phyloP scores from a whole-genome alignment of 1,140 invertebrate genomes.

The Sinonovacula constricta region DNA sequence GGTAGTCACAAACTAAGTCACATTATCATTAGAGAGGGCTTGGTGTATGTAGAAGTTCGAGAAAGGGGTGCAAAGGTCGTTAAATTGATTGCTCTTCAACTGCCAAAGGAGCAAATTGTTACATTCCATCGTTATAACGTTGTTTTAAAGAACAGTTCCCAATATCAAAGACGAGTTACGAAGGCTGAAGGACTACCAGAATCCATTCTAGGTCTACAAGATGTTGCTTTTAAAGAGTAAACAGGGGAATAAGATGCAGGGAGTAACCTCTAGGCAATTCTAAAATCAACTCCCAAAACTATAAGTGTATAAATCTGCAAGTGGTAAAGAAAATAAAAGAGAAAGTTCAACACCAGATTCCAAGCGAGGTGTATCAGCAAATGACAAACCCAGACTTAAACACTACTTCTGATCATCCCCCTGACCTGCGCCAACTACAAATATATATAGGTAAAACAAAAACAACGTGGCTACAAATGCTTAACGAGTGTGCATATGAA shows the following conservation, averaged over 20 bases:
- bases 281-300: not conserved
- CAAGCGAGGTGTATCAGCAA: slow-evolving; percentile 12
- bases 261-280: not conserved
- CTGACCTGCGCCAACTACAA: slow-evolving; percentile 17
- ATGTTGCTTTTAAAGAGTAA: slow-evolving; percentile 30
- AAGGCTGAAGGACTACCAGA: not conserved
- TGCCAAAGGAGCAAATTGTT: not conserved
- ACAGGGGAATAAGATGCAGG: slow-evolving; percentile 4
- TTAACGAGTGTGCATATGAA: slow-evolving; percentile 35
- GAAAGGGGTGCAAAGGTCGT: not conserved
- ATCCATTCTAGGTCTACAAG: no score
- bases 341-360: slow-evolving; percentile 6
- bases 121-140: slow-evolving; percentile 2
- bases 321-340: no score
- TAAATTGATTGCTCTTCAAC: slow-evolving; percentile 12
- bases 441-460: slow-evolving; percentile 25
- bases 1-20: not conserved
- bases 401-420: slow-evolving; percentile 6
- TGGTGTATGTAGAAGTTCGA: not conserved
- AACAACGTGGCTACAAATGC: not conserved
- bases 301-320: not conserved
- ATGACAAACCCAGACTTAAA: slow-evolving; percentile 7
- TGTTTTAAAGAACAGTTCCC: no score
- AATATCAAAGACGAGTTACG: slow-evolving; percentile 17
- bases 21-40: not conserved